Base-by-base conservation (phyloP, 2,888 invertebrate genomes). In the Lampropteryx suffumata region DNA sequence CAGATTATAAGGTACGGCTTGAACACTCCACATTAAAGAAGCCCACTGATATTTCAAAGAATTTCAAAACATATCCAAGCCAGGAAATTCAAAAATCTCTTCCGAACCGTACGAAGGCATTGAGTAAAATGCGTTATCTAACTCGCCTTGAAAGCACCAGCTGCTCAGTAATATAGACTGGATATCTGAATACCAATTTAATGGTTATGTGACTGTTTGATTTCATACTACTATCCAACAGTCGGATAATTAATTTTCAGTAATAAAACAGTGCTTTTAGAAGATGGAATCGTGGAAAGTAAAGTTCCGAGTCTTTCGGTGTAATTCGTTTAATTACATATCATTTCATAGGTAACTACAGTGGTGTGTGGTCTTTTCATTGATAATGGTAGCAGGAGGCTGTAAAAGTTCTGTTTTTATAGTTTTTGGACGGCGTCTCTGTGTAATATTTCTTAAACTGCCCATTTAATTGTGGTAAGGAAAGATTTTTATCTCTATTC, bases 121-220 rank as follows among this genome's bases (percentile, higher is more conserved):
- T 7, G 1, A 24, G 7, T 6, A 24, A 24, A 24, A 24, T 1
- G 7, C 24, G n/a, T n/a, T n/a, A 24, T 7, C 7, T 24, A n/a
- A 10, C 1, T 2, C 11, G 7, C 10, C 12, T 35, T 24, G 9
- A 7, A n/a, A 24, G 4, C 11, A 32, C 36, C 13, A 37, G 36
- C 42, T 36, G 36, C 42, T 36, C 0, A 26, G 1, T 5, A 5
- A 3, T 9, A 10, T 28, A 4, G n/a, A 17, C 48, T 48, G 48
- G 48, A 6, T 5, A 24, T 75, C 75, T 77, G 83, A 83, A 84
- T 74, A 80, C 69, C 77, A 77, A 82, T 84, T 84, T 83, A 77
- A 82, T 82, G 81, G 72, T 75, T 71, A 76, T 79, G 73, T 71
- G 76, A 78, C 71, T 75, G 62, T 82, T 83, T 76, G 77, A 75